Percentiles rank a stretch among this genome's conserved stretches.
These are phyloP conservation scores for Jaculus jaculus DNA, from an alignment of 2,113 vertebrate species.

Conservation along the genomic window DNA sequence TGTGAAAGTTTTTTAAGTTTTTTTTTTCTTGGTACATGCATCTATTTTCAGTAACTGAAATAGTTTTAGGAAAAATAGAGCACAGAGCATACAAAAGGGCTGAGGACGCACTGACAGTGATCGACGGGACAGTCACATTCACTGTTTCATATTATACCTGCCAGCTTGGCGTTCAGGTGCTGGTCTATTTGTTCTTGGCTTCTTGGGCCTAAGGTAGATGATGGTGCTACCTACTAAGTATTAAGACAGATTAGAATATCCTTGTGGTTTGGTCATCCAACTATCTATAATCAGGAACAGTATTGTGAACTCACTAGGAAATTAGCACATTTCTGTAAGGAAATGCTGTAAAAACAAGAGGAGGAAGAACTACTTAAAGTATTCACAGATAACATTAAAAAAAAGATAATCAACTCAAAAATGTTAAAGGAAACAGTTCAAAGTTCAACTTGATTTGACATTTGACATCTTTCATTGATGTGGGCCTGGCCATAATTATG, in stretches of 20 bases:
- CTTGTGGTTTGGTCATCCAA: not conserved
- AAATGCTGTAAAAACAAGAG: not conserved
- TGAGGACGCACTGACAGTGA: too few relatives aligned
- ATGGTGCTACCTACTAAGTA: not conserved
- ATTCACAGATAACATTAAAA: slow-evolving; percentile 1
- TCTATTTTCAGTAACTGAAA: not conserved
- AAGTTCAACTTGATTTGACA: slow-evolving; percentile 14
- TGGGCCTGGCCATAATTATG: not conserved
- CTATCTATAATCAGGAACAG: not conserved
- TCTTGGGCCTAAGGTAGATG: not conserved
- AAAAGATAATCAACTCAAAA: not conserved
- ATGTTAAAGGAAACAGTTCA: slow-evolving; percentile 40
- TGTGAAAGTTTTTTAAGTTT: not conserved
- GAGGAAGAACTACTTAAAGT: not conserved
- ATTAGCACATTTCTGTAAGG: slow-evolving; percentile 1
- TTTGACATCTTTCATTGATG: not conserved
- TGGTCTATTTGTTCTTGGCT: not conserved
- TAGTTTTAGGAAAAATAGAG: not conserved
- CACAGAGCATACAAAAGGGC: not conserved
- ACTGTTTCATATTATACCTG: rapidly evolving
- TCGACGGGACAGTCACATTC: not conserved
- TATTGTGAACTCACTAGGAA: not conserved
- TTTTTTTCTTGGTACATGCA: not conserved
- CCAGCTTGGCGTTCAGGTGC: not conserved
- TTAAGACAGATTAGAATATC: not conserved